Base-by-base conservation (phyloP, 2,797 vertebrate species). In the Notolabrus celidotus region DNA sequence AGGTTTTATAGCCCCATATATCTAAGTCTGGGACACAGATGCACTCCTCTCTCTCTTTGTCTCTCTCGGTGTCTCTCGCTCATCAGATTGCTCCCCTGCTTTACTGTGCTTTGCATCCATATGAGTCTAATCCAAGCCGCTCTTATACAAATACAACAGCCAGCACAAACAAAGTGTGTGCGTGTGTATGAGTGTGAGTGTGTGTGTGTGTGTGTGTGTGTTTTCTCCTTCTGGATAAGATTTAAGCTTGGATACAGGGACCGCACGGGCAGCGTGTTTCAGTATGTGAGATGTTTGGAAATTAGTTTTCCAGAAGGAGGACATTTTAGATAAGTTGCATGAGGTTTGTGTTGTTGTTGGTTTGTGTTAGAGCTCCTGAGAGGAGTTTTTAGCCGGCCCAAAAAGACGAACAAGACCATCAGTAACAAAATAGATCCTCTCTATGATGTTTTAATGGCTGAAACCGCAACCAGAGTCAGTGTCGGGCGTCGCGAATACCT, bases 1-100 rank as follows among this genome's bases (percentile, higher is more conserved):
- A 58, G 83, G 80, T 80, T 89, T 91, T 87, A 90, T 71, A 80
- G 83, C 75, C 83, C 53, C 62, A 82, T 89, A 88, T 88, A 90
- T 88, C 86, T 80, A 66, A 27, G 63, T 76, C 75, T 33, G 45
- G 58, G 45, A 68, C 49, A 71, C 23, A 64, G 58, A 63, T 2
- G 52, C 73, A 20, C 71, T 47, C 49, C 59, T 71, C 68, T 46
- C 54, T 56, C 70, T 58, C 67, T 72, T 23, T 68, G 61, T 60
- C 56, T 67, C 49, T n/a, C 39, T 36, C 49, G 47, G 9, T 19
- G 41, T 63, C 69, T 62, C 72, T 71, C 2, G 6, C 67, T 69
- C 79, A 70, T 78, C 64, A 56, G 45, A 76, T 65, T 69, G 77
- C 47, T 54, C 27, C 16, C 51, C 66, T 20, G 39, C 63, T 70